phyloP scores from a whole-genome alignment of 2,797 vertebrate genomes.

The Rhynchonycteris naso region DNA sequence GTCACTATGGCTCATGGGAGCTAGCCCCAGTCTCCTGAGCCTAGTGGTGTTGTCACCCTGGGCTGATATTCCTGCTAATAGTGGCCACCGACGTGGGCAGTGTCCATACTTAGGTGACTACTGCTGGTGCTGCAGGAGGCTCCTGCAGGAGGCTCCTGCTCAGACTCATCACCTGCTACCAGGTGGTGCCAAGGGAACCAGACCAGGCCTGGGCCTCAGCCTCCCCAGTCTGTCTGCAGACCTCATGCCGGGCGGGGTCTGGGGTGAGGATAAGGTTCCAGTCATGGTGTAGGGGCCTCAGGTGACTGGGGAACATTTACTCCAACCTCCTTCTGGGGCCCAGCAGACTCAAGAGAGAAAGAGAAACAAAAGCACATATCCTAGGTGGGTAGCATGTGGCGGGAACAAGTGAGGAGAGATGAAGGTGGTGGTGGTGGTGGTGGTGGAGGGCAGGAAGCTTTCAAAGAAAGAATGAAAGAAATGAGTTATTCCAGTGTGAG shows the following conservation, averaged over 20 bases:
- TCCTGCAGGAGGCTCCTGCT: background rate
- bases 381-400: background rate
- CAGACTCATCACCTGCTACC: background rate
- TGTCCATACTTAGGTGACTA: background rate
- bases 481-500: conserved; percentile 72
- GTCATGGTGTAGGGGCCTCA: background rate
- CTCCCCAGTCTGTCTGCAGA: background rate
- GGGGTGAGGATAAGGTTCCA: background rate
- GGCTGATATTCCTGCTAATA: background rate
- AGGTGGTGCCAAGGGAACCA: conserved; percentile 66
- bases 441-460: background rate
- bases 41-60: background rate
- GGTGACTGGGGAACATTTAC: background rate
- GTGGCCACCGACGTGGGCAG: fast-evolving
- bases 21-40: background rate
- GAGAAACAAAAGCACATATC: background rate
- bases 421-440: background rate
- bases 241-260: background rate
- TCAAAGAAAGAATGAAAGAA: conserved; percentile 66
- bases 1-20: background rate
- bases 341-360: background rate
- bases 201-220: background rate
- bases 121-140: background rate
- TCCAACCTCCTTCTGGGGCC: background rate
- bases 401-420: background rate